A percentile compares a stretch with the other conserved stretches of the same genome.
phyloP scores from a whole-genome alignment of 2,888 invertebrate species.

The Acanthosoma haemorrhoidale region DNA sequence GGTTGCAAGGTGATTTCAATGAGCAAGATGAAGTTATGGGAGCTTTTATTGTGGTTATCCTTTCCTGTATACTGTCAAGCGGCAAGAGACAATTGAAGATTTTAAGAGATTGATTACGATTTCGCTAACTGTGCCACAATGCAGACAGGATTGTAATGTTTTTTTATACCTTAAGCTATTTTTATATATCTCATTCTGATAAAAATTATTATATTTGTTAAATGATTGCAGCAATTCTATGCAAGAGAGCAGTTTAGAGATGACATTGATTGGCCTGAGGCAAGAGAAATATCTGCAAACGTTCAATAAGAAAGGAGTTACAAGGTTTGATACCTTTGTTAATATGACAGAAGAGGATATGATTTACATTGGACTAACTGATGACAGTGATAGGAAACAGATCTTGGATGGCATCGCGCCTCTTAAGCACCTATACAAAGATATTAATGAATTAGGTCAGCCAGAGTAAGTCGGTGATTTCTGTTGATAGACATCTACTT shows the following conservation, averaged over 20 bases:
- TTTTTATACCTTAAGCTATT: neutral
- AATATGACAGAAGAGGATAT: slow-evolving; percentile 35
- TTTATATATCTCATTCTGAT: too few species aligned
- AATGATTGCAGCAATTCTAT: neutral
- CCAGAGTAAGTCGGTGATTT: slow-evolving; percentile 13
- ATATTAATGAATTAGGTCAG: slow-evolving; percentile 3
- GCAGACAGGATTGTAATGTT: neutral
- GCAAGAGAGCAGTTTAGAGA: slow-evolving; percentile 4
- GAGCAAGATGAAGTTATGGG: too few species aligned
- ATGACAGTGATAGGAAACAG: slow-evolving; percentile 23
- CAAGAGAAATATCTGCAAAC: slow-evolving; percentile 31
- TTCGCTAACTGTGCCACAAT: too few species aligned
- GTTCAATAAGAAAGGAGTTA: slow-evolving; percentile 29
- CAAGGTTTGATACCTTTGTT: slow-evolving; percentile 29
- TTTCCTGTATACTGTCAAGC: too few species aligned
- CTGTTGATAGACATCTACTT: too few species aligned
- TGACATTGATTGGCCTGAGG: slow-evolving; percentile 24
- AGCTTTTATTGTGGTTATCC: too few species aligned
- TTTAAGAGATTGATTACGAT: too few species aligned
- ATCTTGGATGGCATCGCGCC: slow-evolving; percentile 27
- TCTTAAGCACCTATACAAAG: slow-evolving; percentile 13
- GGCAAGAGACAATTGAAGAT: too few species aligned
- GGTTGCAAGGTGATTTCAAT: too few species aligned
- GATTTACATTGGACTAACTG: slow-evolving; percentile 26
- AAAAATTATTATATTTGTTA: neutral